phyloP scores from a whole-genome alignment of 2,797 vertebrate genomes.

The Numenius phaeopus region DNA sequence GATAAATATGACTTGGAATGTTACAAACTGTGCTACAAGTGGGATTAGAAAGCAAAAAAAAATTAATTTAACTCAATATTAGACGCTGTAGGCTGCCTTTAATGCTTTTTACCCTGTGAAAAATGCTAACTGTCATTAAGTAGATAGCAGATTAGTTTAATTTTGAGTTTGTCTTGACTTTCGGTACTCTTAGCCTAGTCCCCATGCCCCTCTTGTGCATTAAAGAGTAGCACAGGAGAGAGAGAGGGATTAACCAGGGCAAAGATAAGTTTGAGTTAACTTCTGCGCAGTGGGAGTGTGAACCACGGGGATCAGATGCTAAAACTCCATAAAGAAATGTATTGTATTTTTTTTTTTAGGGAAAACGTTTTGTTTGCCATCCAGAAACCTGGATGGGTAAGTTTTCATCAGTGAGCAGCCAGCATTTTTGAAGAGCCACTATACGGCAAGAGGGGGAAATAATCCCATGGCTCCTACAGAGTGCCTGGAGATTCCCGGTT shows the following conservation, averaged over 20 bases:
- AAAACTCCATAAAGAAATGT: not conserved
- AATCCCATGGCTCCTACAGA: not conserved
- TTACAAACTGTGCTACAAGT: not conserved
- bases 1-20: slow-evolving; percentile 42
- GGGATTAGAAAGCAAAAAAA: slow-evolving; percentile 20
- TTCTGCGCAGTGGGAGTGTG: not conserved
- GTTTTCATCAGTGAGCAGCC: not conserved
- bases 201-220: not conserved
- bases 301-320: not conserved
- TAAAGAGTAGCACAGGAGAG: not conserved
- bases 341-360: not conserved
- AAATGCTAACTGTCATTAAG: not conserved
- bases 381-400: not conserved
- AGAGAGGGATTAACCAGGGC: not conserved
- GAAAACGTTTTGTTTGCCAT: not conserved
- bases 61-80: not conserved
- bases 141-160: not conserved
- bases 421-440: not conserved
- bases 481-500: not conserved
- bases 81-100: not conserved
- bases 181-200: not conserved
- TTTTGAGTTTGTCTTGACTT: not conserved
- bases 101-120: not conserved
- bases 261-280: not conserved
- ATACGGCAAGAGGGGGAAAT: not conserved